These are phyloP conservation scores for Drosophila kanekoi DNA, from an alignment of 2,888 invertebrate genomes.

Conservation along the genomic window DNA sequence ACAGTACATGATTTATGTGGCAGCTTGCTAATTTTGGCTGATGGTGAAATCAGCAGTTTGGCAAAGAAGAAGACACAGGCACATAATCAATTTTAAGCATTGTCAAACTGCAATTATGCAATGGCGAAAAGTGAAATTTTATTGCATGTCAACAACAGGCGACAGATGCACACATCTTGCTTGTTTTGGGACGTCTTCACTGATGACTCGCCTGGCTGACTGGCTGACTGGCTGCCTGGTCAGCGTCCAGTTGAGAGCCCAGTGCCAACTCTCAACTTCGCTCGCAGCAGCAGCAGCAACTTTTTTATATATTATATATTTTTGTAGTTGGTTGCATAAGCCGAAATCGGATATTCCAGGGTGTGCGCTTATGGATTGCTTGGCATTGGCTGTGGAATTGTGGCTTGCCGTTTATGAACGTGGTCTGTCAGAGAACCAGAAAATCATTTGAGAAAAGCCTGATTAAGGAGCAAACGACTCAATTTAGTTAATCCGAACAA, in stretches of 20 bases:
- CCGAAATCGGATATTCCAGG: conserved; percentile 65
- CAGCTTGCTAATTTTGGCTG: conserved; percentile 61
- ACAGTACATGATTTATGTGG: conserved; percentile 57
- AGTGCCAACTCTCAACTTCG: conserved; percentile 69
- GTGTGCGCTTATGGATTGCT: conserved; percentile 34
- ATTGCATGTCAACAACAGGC: conserved; percentile 71
- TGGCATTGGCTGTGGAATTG: conserved; percentile 25
- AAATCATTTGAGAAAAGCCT: conserved; percentile 13
- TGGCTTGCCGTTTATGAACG: conserved; percentile 31
- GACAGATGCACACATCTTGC: conserved; percentile 56
- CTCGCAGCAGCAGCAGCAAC: conserved; percentile 15
- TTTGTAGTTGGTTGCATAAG: conserved; percentile 54
- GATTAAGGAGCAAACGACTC: conserved; percentile 20
- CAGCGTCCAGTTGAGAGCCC: conserved; percentile 52
- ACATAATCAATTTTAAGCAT: conserved; percentile 79
- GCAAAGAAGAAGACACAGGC: conserved; percentile 61
- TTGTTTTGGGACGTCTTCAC: conserved; percentile 64
- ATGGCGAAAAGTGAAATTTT: conserved; percentile 78
- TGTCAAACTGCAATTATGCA: conserved; percentile 81
- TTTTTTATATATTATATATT: conserved; percentile 5
- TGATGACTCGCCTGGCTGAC: conserved; percentile 61
- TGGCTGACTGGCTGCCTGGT: conserved; percentile 32
- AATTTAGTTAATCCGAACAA: conserved; percentile 10
- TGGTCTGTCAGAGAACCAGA: conserved; percentile 33
- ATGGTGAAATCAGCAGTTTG: conserved; percentile 61